Evolutionary conservation across 2,797 vertebrate species (phyloP).

Genomic region (Lophotriccus pileatus): DNA sequence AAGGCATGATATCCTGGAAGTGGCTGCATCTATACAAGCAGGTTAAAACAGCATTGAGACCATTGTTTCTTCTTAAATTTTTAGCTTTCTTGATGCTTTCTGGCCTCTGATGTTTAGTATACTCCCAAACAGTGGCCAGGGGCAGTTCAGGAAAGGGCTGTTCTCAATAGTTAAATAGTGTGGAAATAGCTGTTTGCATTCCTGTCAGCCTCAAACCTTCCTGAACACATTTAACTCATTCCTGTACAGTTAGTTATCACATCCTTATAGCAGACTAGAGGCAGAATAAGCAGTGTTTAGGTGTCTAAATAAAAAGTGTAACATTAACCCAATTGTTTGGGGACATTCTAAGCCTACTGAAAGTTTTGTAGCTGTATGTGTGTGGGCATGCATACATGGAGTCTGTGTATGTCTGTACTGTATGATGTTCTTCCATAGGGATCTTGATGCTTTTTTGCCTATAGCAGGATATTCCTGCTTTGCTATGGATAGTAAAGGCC

Average conservation of each 20-base stretch:
- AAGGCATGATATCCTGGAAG: not conserved
- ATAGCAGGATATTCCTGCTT: not conserved
- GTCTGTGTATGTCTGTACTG: not conserved
- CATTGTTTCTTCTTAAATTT: not conserved
- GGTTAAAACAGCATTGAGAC: not conserved
- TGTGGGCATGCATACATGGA: rapidly evolving
- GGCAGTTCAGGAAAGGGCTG: not conserved
- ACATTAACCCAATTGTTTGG: not conserved
- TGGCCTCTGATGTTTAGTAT: not conserved
- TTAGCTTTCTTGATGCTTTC: not conserved
- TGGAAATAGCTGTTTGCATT: not conserved
- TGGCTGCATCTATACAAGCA: not conserved
- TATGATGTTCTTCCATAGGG: not conserved
- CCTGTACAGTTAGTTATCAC: not conserved
- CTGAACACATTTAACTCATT: not conserved
- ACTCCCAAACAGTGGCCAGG: not conserved
- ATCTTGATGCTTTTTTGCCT: not conserved
- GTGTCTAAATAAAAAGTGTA: not conserved
- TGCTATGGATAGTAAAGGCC: not conserved
- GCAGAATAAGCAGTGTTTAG: not conserved
- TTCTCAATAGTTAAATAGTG: not conserved
- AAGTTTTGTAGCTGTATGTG: not conserved
- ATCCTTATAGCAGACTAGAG: not conserved
- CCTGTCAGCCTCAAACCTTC: rapidly evolving
- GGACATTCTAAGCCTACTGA: not conserved